These are phyloP conservation scores for Cryptocheilus praepositus DNA, from an alignment of 2,888 invertebrate genomes.

Conservation along the genomic window DNA sequence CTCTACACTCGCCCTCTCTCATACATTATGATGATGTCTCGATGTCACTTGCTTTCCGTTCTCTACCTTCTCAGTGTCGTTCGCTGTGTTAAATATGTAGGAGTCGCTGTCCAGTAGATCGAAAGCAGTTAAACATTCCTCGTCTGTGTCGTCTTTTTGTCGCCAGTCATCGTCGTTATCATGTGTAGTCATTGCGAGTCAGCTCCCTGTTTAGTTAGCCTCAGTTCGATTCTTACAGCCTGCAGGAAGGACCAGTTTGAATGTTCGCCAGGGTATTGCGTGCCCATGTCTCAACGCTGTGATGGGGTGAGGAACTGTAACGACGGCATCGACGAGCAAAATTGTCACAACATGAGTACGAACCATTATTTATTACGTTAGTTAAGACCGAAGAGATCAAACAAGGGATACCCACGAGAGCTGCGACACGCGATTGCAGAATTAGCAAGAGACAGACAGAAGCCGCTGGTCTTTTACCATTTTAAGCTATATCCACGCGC, in stretches of 20 bases:
- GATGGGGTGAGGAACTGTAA: constrained; percentile 83
- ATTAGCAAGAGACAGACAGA: too few species aligned
- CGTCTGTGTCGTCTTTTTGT: constrained; percentile 14
- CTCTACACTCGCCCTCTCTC: neutral
- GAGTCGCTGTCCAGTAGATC: too few species aligned
- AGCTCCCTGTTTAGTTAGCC: constrained; percentile 18
- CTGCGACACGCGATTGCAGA: too few species aligned
- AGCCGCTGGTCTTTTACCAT: too few species aligned
- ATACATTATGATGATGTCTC: neutral
- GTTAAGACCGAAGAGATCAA: too few species aligned
- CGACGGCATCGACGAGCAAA: constrained; percentile 84
- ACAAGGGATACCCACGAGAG: too few species aligned
- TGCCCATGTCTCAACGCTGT: constrained; percentile 79
- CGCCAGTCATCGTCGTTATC: constrained; percentile 6
- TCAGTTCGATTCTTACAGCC: constrained; percentile 75
- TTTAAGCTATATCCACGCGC: too few species aligned
- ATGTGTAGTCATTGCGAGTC: neutral
- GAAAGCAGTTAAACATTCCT: too few species aligned
- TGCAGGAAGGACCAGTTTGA: constrained; percentile 83
- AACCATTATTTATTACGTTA: constrained; percentile 25
- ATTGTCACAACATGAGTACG: constrained; percentile 76
- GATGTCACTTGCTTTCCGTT: neutral
- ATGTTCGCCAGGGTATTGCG: constrained; percentile 84
- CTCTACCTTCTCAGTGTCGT: neutral
- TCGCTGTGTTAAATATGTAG: too few species aligned